Evolutionary conservation across 2,113 vertebrate species (phyloP), one percentile per base, ranked within the genome.

Genomic region (Panthera tigris): DNA sequence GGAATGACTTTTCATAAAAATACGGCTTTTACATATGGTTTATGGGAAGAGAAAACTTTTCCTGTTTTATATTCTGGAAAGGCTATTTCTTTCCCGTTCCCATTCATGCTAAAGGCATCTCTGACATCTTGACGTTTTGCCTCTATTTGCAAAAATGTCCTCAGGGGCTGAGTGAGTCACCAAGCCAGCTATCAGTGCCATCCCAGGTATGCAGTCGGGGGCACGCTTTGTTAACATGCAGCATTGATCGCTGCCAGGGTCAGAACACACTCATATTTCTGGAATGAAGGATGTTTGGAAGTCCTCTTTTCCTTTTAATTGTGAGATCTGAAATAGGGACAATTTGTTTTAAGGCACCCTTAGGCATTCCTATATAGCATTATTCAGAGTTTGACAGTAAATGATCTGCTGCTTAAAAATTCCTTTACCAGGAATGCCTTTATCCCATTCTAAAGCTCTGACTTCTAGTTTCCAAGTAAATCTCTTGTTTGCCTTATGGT

Each of bases 111-210:
- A 82, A 98, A 84, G 69, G n/a, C 66, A 0, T 89, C 57, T 96
- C 36, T 79, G 94, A 96, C 73, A 65, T 93, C 89, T 85, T 92
- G 66, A 97, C 1, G 18, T 81, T 98, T 97, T 14, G 2, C 95
- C 15, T 98, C 90, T 94, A 82, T 98, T 98, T 98, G 89, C 83
- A 97, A 97, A 96, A 96, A 89, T 91, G 36, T 96, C 79, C 88
- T 97, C 39, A 50, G 48, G 84, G 57, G 74, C 69, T 80, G 36
- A 97, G 74, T 98, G 96, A 94, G 69, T 98, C 79, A 97, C 25
- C 48, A 91, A 94, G 91, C 71, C 88, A 97, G 39, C 23, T 85
- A 83, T 91, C 61, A 89, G 78, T 95, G 87, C 94, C 65, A 97
- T 87, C 84, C 61, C 45, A 94, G 33, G 80, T 89, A 87, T 83